Percentiles rank a stretch among this genome's conserved stretches.
phyloP scores from a whole-genome alignment of 2,888 invertebrate species.

The Drosophila aldrichi region DNA sequence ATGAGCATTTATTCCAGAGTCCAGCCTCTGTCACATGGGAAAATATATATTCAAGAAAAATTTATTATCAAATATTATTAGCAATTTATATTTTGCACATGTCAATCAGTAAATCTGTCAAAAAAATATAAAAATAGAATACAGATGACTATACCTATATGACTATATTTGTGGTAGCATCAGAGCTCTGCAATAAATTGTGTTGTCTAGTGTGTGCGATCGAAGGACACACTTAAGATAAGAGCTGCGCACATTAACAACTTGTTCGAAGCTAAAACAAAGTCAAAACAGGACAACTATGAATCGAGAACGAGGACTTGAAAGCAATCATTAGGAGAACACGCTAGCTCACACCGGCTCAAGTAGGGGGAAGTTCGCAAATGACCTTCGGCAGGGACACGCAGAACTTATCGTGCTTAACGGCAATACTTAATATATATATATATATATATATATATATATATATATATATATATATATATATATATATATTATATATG shows the following conservation, averaged over 20 bases:
- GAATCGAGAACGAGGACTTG: not conserved
- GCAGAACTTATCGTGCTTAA: not conserved
- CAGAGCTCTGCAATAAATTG: not conserved
- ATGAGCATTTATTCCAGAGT: not conserved
- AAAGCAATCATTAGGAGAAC: constrained; percentile 16
- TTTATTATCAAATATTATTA: not conserved
- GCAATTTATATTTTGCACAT: not conserved
- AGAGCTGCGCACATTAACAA: constrained; percentile 25
- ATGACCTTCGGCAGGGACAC: constrained; percentile 23
- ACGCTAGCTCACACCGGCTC: constrained; percentile 21
- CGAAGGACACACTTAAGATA: constrained; percentile 10
- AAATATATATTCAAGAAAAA: not conserved
- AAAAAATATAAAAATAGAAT: not conserved
- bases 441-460: not conserved
- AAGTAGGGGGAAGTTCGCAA: constrained; percentile 1
- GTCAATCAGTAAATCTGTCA: not conserved
- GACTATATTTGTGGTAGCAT: not conserved
- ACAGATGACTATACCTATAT: not conserved
- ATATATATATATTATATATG: not conserved
- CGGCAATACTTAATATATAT: not conserved
- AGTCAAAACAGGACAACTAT: not conserved
- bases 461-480: constrained; percentile 1
- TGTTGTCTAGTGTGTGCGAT: constrained; percentile 11
- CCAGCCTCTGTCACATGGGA: not conserved
- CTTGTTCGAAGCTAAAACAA: not conserved